Conservation (phyloP, 2,113 vertebrate genomes). For the Raja brachyura region DNA sequence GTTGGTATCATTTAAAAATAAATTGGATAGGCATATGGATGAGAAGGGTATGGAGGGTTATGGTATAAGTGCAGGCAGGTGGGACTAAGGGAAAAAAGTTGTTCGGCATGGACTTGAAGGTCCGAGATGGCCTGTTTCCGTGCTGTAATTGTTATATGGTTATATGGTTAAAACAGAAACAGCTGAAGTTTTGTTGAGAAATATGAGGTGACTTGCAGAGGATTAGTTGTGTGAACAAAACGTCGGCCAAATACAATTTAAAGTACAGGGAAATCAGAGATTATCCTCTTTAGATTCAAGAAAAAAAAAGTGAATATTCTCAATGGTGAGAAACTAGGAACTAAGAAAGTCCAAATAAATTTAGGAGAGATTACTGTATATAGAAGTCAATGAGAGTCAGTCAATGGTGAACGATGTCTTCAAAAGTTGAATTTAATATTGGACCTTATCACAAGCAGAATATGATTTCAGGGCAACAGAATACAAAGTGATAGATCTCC, state of each 20-base stretch:
- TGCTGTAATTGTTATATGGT: too few species aligned
- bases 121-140: too few species aligned
- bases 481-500: too few species aligned
- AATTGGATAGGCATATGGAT: too few species aligned
- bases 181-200: not conserved
- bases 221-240: too few species aligned
- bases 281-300: not conserved
- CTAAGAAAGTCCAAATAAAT: not conserved
- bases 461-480: not conserved
- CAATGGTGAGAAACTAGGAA: not conserved
- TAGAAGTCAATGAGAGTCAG: not conserved
- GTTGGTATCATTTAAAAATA: too few species aligned
- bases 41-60: too few species aligned
- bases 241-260: too few species aligned
- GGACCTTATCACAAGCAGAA: not conserved
- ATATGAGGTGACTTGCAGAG: not conserved
- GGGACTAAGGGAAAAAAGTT: too few species aligned
- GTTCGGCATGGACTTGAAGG: too few species aligned
- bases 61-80: too few species aligned
- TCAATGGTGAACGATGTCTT: not conserved
- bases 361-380: not conserved
- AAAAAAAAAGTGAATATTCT: not conserved
- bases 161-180: too few species aligned
- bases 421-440: not conserved
- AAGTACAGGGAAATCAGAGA: not conserved